These are phyloP conservation scores for Ceratotherium simum DNA, from an alignment of 2,113 vertebrate species.

Conservation along the genomic window DNA sequence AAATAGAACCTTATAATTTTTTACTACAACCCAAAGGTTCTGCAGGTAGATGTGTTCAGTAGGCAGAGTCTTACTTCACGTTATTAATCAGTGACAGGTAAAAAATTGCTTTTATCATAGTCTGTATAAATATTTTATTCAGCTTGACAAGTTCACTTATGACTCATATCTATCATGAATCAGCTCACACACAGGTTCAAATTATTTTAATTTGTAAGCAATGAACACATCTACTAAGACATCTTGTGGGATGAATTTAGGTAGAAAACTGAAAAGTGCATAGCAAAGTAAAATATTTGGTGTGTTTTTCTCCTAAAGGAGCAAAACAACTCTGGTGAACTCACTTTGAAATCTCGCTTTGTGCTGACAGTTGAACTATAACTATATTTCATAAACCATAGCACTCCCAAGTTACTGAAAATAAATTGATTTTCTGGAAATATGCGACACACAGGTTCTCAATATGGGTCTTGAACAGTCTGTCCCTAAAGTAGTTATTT, in stretches of 20 bases:
- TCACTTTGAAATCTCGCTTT: slow-evolving; percentile 83
- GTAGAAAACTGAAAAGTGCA: slow-evolving; percentile 35
- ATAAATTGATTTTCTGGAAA: slow-evolving; percentile 89
- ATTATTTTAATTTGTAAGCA: slow-evolving; percentile 37
- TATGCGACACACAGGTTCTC: slow-evolving; percentile 84
- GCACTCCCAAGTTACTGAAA: slow-evolving; percentile 84
- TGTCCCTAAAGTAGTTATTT: slow-evolving; percentile 90
- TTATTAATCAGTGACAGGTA: neutral
- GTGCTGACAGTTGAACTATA: slow-evolving; percentile 85
- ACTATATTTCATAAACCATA: slow-evolving; percentile 87
- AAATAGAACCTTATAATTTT: neutral
- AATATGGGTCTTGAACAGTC: slow-evolving; percentile 83
- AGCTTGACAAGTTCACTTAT: neutral
- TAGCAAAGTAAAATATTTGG: slow-evolving; percentile 60
- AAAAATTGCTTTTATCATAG: neutral
- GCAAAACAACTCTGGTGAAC: slow-evolving; percentile 70
- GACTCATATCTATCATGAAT: neutral
- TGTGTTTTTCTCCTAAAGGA: slow-evolving; percentile 71
- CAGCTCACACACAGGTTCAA: neutral
- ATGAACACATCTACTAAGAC: neutral
- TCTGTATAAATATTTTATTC: slow-evolving; percentile 32
- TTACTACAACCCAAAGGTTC: neutral
- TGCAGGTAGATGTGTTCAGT: neutral
- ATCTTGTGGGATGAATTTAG: neutral
- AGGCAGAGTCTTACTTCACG: neutral